Evolutionary conservation across 1,140 invertebrate species (phyloP).

Genomic region (Oryctes rhinoceros): DNA sequence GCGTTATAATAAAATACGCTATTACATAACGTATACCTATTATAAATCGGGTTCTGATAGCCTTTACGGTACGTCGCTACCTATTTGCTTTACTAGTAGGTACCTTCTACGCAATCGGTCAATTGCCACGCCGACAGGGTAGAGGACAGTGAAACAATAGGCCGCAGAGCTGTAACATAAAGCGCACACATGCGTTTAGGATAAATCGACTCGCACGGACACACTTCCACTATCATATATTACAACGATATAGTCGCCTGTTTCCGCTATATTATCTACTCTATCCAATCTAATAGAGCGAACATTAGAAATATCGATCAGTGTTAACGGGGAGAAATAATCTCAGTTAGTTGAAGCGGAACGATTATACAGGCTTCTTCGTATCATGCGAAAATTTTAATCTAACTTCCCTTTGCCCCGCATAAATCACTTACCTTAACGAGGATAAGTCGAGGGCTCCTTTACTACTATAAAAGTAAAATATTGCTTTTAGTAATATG

Average conservation of each 20-base stretch:
- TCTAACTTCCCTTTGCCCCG: not conserved
- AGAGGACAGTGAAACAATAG: too few species aligned
- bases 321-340: not conserved
- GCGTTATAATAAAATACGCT: too few species aligned
- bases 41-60: too few species aligned
- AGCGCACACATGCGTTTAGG: not conserved
- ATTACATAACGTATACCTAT: too few species aligned
- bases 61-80: not conserved
- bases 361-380: not conserved
- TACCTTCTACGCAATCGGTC: not conserved
- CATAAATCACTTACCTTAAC: constrained; percentile 11
- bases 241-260: not conserved
- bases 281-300: not conserved
- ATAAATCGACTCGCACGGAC: not conserved
- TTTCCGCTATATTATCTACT: not conserved
- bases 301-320: not conserved
- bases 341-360: not conserved
- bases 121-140: not conserved
- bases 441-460: not conserved
- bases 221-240: not conserved
- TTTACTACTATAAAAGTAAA: not conserved
- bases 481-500: not conserved
- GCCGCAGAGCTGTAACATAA: not conserved
- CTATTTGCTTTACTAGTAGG: not conserved
- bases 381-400: not conserved